Evolutionary conservation across 2,113 vertebrate genomes (phyloP).

Genomic region (Chaetodon auriga): DNA sequence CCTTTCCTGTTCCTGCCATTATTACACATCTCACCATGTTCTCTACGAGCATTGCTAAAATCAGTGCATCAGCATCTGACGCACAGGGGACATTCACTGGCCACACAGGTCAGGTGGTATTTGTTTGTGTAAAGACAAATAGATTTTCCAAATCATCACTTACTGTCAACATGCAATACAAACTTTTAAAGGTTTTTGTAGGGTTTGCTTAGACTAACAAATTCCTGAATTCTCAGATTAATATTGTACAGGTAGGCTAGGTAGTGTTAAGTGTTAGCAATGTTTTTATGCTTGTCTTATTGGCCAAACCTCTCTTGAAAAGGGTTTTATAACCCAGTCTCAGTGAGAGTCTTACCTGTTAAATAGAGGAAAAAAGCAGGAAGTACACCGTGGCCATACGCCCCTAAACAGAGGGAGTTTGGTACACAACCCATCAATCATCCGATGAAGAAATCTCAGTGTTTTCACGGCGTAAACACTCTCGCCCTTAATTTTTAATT

Average conservation of each 20-base stretch:
- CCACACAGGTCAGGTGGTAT: not conserved
- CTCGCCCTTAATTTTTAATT: too few relatives aligned
- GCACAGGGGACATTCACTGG: too few relatives aligned
- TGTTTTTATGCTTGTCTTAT: not conserved
- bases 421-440: not conserved
- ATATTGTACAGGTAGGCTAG: too few relatives aligned
- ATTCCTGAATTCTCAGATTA: too few relatives aligned
- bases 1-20: not conserved
- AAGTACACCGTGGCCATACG: not conserved
- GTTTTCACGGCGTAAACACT: not conserved
- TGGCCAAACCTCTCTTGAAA: not conserved
- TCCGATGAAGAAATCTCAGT: not conserved
- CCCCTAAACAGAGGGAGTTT: not conserved
- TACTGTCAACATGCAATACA: not conserved
- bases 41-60: not conserved
- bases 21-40: not conserved
- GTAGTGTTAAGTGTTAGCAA: too few relatives aligned
- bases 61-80: not conserved
- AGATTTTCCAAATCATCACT: not conserved
- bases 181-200: too few relatives aligned
- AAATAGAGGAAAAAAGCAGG: not conserved
- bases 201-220: too few relatives aligned
- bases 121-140: not conserved
- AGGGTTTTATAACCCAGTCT: too few relatives aligned
- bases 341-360: not conserved